Evolutionary conservation across 2,888 invertebrate genomes (phyloP).

Genomic region (Pammene fasciana): DNA sequence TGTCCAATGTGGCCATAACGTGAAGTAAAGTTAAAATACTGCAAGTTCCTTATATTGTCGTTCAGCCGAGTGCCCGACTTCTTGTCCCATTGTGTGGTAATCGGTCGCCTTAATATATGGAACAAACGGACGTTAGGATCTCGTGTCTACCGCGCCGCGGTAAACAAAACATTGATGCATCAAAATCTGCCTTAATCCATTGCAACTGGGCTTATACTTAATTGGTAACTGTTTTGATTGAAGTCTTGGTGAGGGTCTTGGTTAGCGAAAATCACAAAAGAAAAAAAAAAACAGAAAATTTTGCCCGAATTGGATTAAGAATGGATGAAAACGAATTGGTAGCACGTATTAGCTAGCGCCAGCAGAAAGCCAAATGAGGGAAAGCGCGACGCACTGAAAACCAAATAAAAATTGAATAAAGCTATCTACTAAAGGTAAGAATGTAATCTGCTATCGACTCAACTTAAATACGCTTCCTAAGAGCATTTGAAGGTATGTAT

Average conservation of each 20-base stretch:
- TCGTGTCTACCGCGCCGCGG: neutral
- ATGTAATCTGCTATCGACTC: too few species aligned
- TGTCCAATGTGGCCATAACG: neutral
- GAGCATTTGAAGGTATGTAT: too few species aligned
- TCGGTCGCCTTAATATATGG: slow-evolving; percentile 24
- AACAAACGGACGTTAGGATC: slow-evolving; percentile 38
- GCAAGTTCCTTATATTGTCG: slow-evolving; percentile 1
- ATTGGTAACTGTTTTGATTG: too few species aligned
- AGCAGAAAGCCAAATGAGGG: too few species aligned
- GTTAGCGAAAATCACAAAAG: neutral
- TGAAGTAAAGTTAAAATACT: slow-evolving; percentile 7
- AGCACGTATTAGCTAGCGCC: too few species aligned
- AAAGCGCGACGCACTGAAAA: too few species aligned
- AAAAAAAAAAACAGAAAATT: too few species aligned
- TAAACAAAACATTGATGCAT: neutral
- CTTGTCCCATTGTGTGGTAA: slow-evolving; percentile 41
- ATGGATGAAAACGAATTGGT: too few species aligned
- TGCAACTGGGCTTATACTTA: neutral
- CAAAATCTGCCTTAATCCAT: neutral
- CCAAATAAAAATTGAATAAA: too few species aligned
- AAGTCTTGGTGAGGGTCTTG: neutral
- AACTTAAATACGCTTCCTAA: too few species aligned
- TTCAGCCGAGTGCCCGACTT: slow-evolving; percentile 34
- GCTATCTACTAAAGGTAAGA: too few species aligned
- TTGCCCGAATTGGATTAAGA: too few species aligned